A percentile compares a stretch with the other conserved stretches of the same genome.
These are phyloP conservation scores for Oncorhynchus gorbuscha DNA, from an alignment of 2,113 vertebrate genomes.

Conservation along the genomic window DNA sequence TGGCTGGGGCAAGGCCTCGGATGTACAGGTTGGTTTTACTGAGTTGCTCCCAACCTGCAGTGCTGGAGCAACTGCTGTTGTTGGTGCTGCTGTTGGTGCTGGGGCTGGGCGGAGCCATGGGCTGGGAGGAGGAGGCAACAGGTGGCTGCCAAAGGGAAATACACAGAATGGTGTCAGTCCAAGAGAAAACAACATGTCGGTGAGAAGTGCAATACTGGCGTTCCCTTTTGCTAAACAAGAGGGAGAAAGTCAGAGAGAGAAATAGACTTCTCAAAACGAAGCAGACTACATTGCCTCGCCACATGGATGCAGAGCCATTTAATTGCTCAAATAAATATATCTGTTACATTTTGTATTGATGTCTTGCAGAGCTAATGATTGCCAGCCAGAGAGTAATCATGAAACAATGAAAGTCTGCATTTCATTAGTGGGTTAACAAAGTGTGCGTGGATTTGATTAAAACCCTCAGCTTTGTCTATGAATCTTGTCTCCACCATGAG, in stretches of 20 bases:
- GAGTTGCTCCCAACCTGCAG: conserved; percentile 95
- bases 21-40: conserved; percentile 99
- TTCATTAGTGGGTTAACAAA: background rate
- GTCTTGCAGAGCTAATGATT: too few relatives aligned
- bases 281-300: background rate
- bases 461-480: background rate
- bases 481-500: background rate
- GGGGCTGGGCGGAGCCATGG: conserved; percentile 98
- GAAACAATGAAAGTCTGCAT: background rate
- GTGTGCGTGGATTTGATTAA: background rate
- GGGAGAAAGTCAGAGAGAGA: background rate
- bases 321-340: background rate
- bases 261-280: background rate
- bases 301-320: background rate
- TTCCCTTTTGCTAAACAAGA: background rate
- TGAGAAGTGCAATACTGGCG: conserved; percentile 17
- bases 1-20: conserved; percentile 90
- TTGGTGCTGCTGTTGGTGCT: conserved; percentile 95
- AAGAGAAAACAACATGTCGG: conserved; percentile 4
- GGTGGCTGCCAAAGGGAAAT: conserved; percentile 79
- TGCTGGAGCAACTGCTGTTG: conserved; percentile 93
- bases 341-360: background rate
- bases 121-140: conserved; percentile 82
- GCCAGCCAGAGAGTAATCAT: too few relatives aligned
- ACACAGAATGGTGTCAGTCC: conserved; percentile 25